Conservation (phyloP, 92 coral and sea anemone species). For the Porites rus region DNA sequence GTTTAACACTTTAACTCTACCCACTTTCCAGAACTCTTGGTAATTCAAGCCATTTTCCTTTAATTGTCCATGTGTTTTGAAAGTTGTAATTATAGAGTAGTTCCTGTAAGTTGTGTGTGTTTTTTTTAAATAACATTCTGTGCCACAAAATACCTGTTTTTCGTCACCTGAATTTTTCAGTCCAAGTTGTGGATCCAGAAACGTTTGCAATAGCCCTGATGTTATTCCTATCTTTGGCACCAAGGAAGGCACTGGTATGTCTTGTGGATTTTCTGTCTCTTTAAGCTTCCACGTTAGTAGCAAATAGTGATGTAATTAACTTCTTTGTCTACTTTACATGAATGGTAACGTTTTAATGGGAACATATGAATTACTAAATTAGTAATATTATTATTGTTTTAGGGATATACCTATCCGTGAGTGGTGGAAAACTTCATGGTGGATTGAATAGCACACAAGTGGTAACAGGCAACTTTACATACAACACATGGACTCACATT, state of each 20-base stretch:
- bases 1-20: too few relatives aligned
- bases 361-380: too few relatives aligned
- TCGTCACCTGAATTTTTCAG: constrained; percentile 11
- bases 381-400: background rate
- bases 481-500: constrained; percentile 63
- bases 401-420: constrained; percentile 53
- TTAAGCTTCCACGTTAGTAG: background rate
- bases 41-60: too few relatives aligned
- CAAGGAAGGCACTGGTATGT: constrained; percentile 38
- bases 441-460: constrained; percentile 16
- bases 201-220: constrained; percentile 41
- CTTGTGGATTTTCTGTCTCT: background rate
- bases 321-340: too few relatives aligned
- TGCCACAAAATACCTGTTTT: too few relatives aligned
- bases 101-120: too few relatives aligned
- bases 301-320: too few relatives aligned
- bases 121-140: too few relatives aligned
- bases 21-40: too few relatives aligned
- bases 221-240: constrained; percentile 49
- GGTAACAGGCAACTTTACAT: constrained; percentile 31
- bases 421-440: background rate
- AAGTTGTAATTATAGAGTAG: too few relatives aligned
- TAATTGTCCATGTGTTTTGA: too few relatives aligned
- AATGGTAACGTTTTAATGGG: too few relatives aligned
- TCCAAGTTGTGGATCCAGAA: constrained; percentile 45